phyloP scores from a whole-genome alignment of 2,113 vertebrate genomes.

The Capreolus pygargus region DNA sequence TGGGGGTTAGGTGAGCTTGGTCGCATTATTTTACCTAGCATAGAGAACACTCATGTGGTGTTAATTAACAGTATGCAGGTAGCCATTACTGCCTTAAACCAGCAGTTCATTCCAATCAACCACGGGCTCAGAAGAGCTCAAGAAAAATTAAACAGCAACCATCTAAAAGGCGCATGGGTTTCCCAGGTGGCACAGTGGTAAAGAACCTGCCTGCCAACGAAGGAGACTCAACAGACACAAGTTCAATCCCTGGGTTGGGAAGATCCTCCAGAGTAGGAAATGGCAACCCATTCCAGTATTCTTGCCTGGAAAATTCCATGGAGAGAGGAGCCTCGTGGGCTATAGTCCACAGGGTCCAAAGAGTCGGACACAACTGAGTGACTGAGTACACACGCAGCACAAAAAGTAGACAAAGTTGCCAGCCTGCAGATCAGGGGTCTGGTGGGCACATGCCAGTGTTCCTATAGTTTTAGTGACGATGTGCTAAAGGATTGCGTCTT shows the following conservation, averaged over 20 bases:
- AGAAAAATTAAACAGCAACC: background rate
- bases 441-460: fast-evolving
- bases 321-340: background rate
- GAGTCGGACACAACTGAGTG: background rate
- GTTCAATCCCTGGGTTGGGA: background rate
- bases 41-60: fast-evolving
- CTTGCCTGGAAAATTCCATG: background rate
- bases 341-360: background rate
- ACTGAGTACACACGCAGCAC: background rate
- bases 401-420: background rate
- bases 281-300: background rate
- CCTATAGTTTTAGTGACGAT: background rate
- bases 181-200: background rate
- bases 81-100: background rate
- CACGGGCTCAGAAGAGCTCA: background rate
- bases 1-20: fast-evolving
- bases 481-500: background rate
- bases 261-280: background rate
- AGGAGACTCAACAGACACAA: background rate
- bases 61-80: background rate
- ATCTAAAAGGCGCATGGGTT: background rate
- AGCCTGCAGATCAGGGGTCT: background rate
- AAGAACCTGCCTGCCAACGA: background rate
- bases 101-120: background rate
- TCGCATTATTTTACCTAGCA: background rate